Evolutionary conservation across 2,888 invertebrate species (phyloP).

Genomic region (Liodrosophila aerea): DNA sequence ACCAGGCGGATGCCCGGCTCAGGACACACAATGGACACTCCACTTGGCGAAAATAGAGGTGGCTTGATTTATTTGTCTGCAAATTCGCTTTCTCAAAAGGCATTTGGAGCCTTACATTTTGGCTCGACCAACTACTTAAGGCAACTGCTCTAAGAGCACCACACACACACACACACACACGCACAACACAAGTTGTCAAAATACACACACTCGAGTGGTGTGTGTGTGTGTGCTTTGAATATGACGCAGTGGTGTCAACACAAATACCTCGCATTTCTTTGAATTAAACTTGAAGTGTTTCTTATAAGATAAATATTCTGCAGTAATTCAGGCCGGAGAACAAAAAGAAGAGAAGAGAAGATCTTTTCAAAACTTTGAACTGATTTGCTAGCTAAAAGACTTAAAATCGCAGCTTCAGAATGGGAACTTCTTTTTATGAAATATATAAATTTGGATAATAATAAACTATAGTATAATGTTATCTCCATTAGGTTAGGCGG

Average conservation of each 20-base stretch:
- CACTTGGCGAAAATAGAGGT: slow-evolving; percentile 68
- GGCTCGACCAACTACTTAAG: slow-evolving; percentile 64
- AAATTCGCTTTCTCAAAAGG: slow-evolving; percentile 75
- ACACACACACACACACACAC: too few species aligned
- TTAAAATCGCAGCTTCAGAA: too few species aligned
- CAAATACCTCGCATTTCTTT: slow-evolving; percentile 38
- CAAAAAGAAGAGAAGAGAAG: too few species aligned
- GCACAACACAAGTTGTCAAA: slow-evolving; percentile 51
- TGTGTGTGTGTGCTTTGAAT: slow-evolving; percentile 49
- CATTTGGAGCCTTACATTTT: slow-evolving; percentile 62
- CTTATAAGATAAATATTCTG: background rate
- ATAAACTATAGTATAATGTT: too few species aligned
- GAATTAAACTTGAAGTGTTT: slow-evolving; percentile 17
- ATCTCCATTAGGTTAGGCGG: too few species aligned
- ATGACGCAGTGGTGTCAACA: slow-evolving; percentile 51
- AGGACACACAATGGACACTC: slow-evolving; percentile 63
- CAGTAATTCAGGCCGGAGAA: too few species aligned
- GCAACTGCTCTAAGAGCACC: slow-evolving; percentile 55
- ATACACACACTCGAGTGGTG: slow-evolving; percentile 40
- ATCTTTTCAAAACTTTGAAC: too few species aligned
- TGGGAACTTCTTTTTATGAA: too few species aligned
- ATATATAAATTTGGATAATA: too few species aligned
- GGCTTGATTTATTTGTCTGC: slow-evolving; percentile 81
- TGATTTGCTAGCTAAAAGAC: too few species aligned
- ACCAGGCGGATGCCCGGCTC: slow-evolving; percentile 47